Conservation (phyloP, 2,888 invertebrate species). For the Morpho deidamia region DNA sequence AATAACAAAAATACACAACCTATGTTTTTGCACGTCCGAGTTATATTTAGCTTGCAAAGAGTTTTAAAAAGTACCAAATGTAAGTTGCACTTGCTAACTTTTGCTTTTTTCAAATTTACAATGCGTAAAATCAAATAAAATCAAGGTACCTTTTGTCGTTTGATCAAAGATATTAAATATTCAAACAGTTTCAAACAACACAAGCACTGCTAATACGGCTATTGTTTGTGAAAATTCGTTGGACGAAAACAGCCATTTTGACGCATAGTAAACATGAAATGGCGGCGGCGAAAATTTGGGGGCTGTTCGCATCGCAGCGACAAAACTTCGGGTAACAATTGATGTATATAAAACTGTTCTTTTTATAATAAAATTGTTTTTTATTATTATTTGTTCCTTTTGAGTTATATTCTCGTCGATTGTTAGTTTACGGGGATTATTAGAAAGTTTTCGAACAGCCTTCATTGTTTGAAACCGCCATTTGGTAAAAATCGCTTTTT, state of each 20-base stretch:
- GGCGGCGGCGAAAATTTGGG: slow-evolving; percentile 78
- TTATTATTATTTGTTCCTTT: slow-evolving; percentile 53
- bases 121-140: too few species aligned
- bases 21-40: too few species aligned
- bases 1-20: too few species aligned
- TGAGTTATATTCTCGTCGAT: slow-evolving; percentile 54
- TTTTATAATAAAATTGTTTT: slow-evolving; percentile 54
- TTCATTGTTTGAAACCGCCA: slow-evolving; percentile 75
- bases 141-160: neutral
- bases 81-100: too few species aligned
- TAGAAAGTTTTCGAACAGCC: slow-evolving; percentile 84
- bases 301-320: slow-evolving; percentile 77
- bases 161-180: neutral
- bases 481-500: slow-evolving; percentile 48
- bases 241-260: slow-evolving; percentile 57
- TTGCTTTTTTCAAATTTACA: too few species aligned
- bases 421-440: slow-evolving; percentile 46
- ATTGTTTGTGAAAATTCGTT: slow-evolving; percentile 16
- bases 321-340: slow-evolving; percentile 55
- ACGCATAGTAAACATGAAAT: slow-evolving; percentile 45
- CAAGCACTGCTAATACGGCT: slow-evolving; percentile 17
- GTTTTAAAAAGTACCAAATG: too few species aligned
- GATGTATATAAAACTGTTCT: slow-evolving; percentile 49
- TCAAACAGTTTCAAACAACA: slow-evolving; percentile 20
- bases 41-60: too few species aligned